Evolutionary conservation across 2,888 invertebrate species (phyloP).

Genomic region (Drosophila paracracens): DNA sequence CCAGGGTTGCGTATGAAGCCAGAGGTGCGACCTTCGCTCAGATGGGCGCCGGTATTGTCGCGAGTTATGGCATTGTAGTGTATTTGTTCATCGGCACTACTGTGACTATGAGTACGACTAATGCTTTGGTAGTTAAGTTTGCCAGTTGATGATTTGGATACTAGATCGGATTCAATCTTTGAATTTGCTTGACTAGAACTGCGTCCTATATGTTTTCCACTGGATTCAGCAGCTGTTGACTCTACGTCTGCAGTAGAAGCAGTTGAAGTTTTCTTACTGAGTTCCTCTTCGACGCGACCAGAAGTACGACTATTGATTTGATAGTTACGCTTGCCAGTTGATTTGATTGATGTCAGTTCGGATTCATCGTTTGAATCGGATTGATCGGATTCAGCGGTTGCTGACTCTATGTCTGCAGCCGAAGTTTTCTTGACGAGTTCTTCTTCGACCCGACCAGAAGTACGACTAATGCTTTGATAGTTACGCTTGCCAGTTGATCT

Average conservation of each 20-base stretch:
- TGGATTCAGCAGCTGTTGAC: not conserved
- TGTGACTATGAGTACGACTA: conserved; percentile 7
- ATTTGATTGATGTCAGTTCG: too few relatives aligned
- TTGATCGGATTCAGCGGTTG: not conserved
- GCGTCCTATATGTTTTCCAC: not conserved
- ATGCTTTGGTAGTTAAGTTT: conserved; percentile 58
- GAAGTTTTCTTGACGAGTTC: not conserved
- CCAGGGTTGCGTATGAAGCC: conserved; percentile 58
- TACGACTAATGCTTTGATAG: not conserved
- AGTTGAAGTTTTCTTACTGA: not conserved
- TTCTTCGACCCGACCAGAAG: not conserved
- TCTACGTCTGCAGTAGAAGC: not conserved
- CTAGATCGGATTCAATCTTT: not conserved
- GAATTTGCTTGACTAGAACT: not conserved
- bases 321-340: too few relatives aligned
- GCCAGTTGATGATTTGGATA: not conserved
- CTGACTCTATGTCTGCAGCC: not conserved
- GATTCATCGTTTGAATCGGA: too few relatives aligned
- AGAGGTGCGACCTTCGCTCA: conserved; percentile 58
- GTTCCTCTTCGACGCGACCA: not conserved
- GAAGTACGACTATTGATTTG: not conserved
- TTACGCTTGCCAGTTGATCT: not conserved
- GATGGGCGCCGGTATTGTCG: conserved; percentile 47
- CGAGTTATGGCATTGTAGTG: conserved; percentile 69
- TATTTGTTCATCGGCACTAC: conserved; percentile 44